These are phyloP conservation scores for Cyprinodon brontotheroides DNA, from an alignment of 2,113 vertebrate genomes.

Conservation along the genomic window DNA sequence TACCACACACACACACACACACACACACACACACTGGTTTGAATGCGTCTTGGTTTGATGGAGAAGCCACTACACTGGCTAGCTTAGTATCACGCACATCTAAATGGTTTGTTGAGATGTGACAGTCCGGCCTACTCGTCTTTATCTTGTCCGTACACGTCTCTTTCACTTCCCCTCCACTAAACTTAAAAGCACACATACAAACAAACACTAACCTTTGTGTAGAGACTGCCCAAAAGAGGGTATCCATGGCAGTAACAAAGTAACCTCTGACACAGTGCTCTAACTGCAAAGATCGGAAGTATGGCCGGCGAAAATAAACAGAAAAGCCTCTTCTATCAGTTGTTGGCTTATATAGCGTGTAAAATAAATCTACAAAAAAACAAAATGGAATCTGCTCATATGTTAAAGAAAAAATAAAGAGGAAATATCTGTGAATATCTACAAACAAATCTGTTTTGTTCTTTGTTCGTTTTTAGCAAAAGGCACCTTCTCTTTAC, in stretches of 20 bases:
- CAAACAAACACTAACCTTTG: slow-evolving; percentile 56
- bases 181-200: slow-evolving; percentile 44
- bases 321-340: neutral
- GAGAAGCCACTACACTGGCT: slow-evolving; percentile 34
- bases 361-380: too few relatives aligned
- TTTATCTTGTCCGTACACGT: slow-evolving; percentile 28
- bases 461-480: neutral
- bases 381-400: too few relatives aligned
- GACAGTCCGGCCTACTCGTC: slow-evolving; percentile 35
- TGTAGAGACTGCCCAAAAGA: slow-evolving; percentile 48
- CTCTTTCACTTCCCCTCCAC: slow-evolving; percentile 26
- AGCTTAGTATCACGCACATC: slow-evolving; percentile 70
- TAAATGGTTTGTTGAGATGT: slow-evolving; percentile 64
- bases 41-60: slow-evolving; percentile 48
- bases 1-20: neutral
- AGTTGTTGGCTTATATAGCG: too few relatives aligned
- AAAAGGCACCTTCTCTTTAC: neutral
- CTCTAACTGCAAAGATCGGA: slow-evolving; percentile 28
- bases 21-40: slow-evolving; percentile 30
- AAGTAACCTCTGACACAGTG: slow-evolving; percentile 30
- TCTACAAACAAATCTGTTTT: neutral
- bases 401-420: too few relatives aligned
- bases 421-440: neutral
- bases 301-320: slow-evolving; percentile 20
- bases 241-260: slow-evolving; percentile 35